Percentiles rank a stretch among this genome's conserved stretches.
These are phyloP conservation scores for Octopus bimaculoides DNA, from an alignment of 1,140 invertebrate species.

Conservation along the genomic window DNA sequence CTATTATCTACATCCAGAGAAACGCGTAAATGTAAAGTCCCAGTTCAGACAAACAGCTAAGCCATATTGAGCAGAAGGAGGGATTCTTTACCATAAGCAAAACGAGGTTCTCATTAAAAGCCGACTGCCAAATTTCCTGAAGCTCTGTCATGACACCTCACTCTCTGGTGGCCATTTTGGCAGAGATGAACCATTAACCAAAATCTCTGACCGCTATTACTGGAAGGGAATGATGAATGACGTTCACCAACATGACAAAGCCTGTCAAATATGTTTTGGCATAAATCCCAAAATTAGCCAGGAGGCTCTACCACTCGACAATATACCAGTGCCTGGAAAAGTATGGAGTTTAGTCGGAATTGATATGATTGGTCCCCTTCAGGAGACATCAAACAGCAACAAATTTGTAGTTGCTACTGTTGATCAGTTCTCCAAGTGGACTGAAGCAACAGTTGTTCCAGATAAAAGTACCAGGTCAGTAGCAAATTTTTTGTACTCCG, in stretches of 20 bases:
- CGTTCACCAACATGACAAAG: slow-evolving; percentile 7
- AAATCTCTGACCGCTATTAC: slow-evolving; percentile 9
- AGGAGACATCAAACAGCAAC: slow-evolving; percentile 4
- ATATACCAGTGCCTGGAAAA: slow-evolving; percentile 12
- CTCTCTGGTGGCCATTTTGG: slow-evolving; percentile 8
- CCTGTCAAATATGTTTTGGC: slow-evolving; percentile 12
- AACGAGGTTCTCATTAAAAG: slow-evolving; percentile 9
- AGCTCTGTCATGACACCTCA: neutral
- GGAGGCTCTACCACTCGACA: slow-evolving; percentile 7
- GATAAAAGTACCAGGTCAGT: slow-evolving; percentile 11
- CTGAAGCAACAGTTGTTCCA: slow-evolving; percentile 16
- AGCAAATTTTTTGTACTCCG: neutral
- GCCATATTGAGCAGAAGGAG: neutral
- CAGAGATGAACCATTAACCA: slow-evolving; percentile 5
- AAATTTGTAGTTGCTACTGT: slow-evolving; percentile 2
- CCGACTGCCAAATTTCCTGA: slow-evolving; percentile 10
- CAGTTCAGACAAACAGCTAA: slow-evolving; percentile 10
- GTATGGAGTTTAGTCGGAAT: slow-evolving; percentile 12
- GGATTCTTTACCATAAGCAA: slow-evolving; percentile 6
- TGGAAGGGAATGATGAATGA: slow-evolving; percentile 15
- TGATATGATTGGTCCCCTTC: slow-evolving; percentile 12
- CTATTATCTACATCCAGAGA: slow-evolving; percentile 12
- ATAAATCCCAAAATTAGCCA: slow-evolving; percentile 11
- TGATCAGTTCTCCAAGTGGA: slow-evolving; percentile 17
- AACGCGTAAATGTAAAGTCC: slow-evolving; percentile 13